Base-by-base conservation (phyloP, 2,113 vertebrate species). In the Sceloporus undulatus region DNA sequence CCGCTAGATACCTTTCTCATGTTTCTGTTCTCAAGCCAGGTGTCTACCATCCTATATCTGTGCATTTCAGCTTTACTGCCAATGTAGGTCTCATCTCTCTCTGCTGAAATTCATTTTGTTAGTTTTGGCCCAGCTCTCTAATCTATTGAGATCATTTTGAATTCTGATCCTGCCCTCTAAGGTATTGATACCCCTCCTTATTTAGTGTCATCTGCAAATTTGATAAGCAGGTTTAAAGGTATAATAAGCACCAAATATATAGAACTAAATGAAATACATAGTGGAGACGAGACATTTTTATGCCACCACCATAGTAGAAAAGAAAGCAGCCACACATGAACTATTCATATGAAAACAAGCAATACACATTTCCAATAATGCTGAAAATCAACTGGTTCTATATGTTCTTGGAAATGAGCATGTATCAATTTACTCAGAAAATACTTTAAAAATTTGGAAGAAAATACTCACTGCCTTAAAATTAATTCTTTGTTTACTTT, bases 401-500 rank as follows among this genome's bases (percentile, higher is more conserved):
- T 34, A 16, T 25, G 21, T 73, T 62, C 34, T 56, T 59, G 16
- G 5, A 81, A 79, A 59, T 62, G 23, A 62, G 25, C 68, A 62
- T 56, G 34, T 9, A 42, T 23, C 52, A 62, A 40, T 10, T 79
- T 62, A 62, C 59, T 62, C 18, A 38, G 9, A 2, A 48, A 48
- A 48, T 48, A 48, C 52, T 14, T 81, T 62, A 18, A 79, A 19
- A 56, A 29, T 81, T 66, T 27, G 23, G 71, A 14, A 14, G 59
- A 16, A 14, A 23, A 8, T 40, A 14, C 56, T 66, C 25, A 27
- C 13, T 52, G 29, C 3, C 27, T 25, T 76, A 52, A 87, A 81
- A 87, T 62, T 7, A 82, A 62, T 82, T 82, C 25, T 54, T 73
- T 77, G 81, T 88, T 84, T 84, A 78, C 59, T 40, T 78, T 74